Percentiles rank a stretch among this genome's conserved stretches.
These are phyloP conservation scores for Spongia lamella DNA, from an alignment of 37 sponge, comb jelly and placozoan species.

Conservation along the genomic window DNA sequence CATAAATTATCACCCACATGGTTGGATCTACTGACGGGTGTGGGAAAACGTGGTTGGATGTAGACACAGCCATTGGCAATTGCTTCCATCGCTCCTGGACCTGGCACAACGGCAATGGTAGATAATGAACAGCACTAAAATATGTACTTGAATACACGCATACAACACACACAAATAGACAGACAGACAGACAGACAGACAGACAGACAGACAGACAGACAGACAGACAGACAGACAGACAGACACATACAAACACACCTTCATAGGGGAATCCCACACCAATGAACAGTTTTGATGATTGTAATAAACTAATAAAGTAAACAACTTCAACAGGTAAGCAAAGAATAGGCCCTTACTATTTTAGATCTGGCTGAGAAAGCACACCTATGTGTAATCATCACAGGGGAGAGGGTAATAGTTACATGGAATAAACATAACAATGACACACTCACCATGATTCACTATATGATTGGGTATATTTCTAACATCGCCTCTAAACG, in stretches of 20 bases:
- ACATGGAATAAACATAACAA: background rate
- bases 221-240: background rate
- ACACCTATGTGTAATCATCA: too few relatives aligned
- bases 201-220: constrained; percentile 23
- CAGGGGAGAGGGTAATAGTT: background rate
- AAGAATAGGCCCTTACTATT: too few relatives aligned
- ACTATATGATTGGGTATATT: constrained; percentile 22
- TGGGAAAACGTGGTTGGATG: constrained; percentile 68
- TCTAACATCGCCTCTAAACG: constrained; percentile 8
- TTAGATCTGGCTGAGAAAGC: too few relatives aligned
- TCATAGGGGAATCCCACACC: constrained; percentile 83
- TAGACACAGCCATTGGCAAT: constrained; percentile 72
- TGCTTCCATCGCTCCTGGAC: constrained; percentile 79
- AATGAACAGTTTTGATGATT: constrained; percentile 66
- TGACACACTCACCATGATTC: constrained; percentile 40
- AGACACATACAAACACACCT: constrained; percentile 29
- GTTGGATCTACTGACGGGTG: constrained; percentile 45
- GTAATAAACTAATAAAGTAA: constrained; percentile 30
- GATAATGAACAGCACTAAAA: constrained; percentile 3
- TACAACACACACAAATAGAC: background rate
- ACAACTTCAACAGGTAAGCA: too few relatives aligned
- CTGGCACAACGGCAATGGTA: constrained; percentile 7
- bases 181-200: background rate
- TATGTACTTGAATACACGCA: background rate
- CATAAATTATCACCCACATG: constrained; percentile 11